Conservation (phyloP, 2,113 vertebrate genomes). For the Procavia capensis region DNA sequence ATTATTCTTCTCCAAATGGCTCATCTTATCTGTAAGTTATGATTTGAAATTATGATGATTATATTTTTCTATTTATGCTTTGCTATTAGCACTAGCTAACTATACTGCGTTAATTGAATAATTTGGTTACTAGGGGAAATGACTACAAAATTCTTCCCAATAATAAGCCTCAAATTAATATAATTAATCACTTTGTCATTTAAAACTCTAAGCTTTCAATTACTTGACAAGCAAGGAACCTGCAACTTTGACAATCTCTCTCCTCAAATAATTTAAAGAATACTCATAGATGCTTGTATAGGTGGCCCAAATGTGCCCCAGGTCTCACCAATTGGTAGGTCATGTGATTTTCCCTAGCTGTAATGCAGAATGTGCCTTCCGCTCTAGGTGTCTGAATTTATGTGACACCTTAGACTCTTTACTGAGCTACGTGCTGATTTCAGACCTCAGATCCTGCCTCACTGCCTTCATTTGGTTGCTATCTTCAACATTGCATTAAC, state of each 20-base stretch:
- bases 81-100: slow-evolving; percentile 3
- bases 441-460: neutral
- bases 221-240: neutral
- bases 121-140: neutral
- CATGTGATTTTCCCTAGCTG: neutral
- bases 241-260: neutral
- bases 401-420: neutral
- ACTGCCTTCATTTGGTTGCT: neutral
- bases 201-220: neutral
- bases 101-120: neutral
- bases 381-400: neutral
- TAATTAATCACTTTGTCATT: neutral
- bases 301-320: neutral
- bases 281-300: neutral
- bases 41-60: neutral
- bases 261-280: neutral
- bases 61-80: neutral
- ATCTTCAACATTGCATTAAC: neutral
- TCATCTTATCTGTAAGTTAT: slow-evolving; percentile 16
- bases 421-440: neutral
- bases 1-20: neutral
- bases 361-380: neutral
- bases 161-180: neutral
- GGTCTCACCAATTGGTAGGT: neutral
- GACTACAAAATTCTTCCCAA: neutral